These are phyloP conservation scores for Polypedilum pembai DNA, from an alignment of 1,140 invertebrate species.

Conservation along the genomic window DNA sequence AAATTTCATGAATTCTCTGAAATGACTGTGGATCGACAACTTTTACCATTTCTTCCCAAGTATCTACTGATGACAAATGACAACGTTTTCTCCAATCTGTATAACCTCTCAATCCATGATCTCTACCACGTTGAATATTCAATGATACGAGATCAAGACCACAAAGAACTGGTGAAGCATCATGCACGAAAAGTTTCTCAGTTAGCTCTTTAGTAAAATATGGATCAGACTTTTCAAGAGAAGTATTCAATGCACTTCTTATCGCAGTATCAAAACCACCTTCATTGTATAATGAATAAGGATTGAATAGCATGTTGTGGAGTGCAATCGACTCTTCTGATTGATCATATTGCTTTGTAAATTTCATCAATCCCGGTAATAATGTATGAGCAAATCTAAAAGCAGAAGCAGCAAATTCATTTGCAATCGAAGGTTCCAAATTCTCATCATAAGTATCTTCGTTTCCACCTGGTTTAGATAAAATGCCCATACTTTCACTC, in stretches of 20 bases:
- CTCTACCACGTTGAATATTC: conserved; percentile 79
- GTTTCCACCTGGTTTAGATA: conserved; percentile 51
- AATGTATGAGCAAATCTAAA: conserved; percentile 88
- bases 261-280: conserved; percentile 55
- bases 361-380: conserved; percentile 62
- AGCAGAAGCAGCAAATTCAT: conserved; percentile 84
- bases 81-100: conserved; percentile 67
- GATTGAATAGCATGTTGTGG: conserved; percentile 75
- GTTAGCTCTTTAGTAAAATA: conserved; percentile 61
- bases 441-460: conserved; percentile 60
- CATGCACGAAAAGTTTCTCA: conserved; percentile 57
- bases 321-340: conserved; percentile 61
- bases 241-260: conserved; percentile 54
- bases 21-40: conserved; percentile 56
- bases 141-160: conserved; percentile 77
- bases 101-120: conserved; percentile 81
- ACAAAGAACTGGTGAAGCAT: conserved; percentile 45
- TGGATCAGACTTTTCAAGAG: conserved; percentile 58
- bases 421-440: conserved; percentile 75
- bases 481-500: conserved; percentile 52
- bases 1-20: conserved; percentile 55
- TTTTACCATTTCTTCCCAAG: conserved; percentile 64
- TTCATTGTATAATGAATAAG: conserved; percentile 60
- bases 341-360: conserved; percentile 50
- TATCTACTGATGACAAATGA: conserved; percentile 55